These are phyloP conservation scores for Furcifer pardalis DNA, from an alignment of 2,797 vertebrate species.

Conservation along the genomic window DNA sequence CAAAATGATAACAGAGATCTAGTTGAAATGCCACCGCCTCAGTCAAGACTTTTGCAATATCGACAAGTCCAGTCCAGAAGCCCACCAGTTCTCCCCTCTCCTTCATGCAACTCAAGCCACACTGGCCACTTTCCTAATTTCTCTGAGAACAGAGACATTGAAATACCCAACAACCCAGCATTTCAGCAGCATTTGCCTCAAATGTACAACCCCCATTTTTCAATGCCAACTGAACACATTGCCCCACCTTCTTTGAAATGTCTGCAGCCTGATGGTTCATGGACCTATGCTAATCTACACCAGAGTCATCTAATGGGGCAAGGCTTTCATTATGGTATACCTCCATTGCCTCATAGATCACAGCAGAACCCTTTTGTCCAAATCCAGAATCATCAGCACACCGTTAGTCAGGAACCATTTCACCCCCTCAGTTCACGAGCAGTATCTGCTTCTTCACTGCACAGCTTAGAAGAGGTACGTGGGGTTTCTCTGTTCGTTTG, in stretches of 20 bases:
- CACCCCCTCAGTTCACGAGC: conserved; percentile 88
- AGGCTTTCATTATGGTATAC: conserved; percentile 88
- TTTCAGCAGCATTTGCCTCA: conserved; percentile 87
- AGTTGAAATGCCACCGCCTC: conserved; percentile 92
- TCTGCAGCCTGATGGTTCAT: conserved; percentile 92
- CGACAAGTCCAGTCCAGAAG: conserved; percentile 90
- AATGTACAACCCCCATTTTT: conserved; percentile 80
- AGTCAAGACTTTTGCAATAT: conserved; percentile 98
- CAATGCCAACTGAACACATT: conserved; percentile 86
- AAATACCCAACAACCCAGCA: conserved; percentile 83
- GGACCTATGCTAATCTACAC: conserved; percentile 88
- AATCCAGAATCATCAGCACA: conserved; percentile 91
- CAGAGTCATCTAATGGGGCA: conserved; percentile 90
- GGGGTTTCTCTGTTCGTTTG: background rate
- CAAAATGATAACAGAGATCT: conserved; percentile 86
- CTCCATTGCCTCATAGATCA: conserved; percentile 89
- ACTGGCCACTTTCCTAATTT: conserved; percentile 82
- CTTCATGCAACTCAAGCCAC: conserved; percentile 84
- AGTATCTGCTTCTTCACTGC: conserved; percentile 91
- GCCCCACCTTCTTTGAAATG: conserved; percentile 91
- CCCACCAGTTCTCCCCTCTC: conserved; percentile 88
- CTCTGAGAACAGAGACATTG: conserved; percentile 84
- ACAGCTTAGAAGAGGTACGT: conserved; percentile 96
- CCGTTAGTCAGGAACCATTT: conserved; percentile 87
- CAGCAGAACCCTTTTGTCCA: conserved; percentile 93